Percentiles rank a stretch among this genome's conserved stretches.
Evolutionary conservation across 2,888 invertebrate species (phyloP).

Genomic region (Gnatocerus cornutus): DNA sequence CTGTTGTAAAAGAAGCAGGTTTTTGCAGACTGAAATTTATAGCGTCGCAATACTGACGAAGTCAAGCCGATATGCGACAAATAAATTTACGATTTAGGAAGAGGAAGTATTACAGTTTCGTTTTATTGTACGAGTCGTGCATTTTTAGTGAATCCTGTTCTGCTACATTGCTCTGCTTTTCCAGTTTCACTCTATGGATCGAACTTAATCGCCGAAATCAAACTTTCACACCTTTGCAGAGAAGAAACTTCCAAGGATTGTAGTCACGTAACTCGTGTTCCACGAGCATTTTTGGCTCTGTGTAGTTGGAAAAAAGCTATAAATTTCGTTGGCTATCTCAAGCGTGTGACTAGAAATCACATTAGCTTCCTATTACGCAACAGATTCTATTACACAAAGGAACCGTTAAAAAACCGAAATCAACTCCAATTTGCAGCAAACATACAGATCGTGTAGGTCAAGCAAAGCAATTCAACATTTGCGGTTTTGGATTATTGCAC

Average conservation of each 20-base stretch:
- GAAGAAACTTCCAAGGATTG: neutral
- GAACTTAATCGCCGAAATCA: conserved; percentile 33
- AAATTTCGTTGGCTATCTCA: conserved; percentile 27
- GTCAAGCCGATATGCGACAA: conserved; percentile 50
- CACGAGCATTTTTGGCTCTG: conserved; percentile 21
- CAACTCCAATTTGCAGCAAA: conserved; percentile 32
- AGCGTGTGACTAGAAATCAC: conserved; percentile 49
- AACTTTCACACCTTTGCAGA: conserved; percentile 28
- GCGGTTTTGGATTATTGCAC: conserved; percentile 39
- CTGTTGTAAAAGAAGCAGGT: conserved; percentile 27
- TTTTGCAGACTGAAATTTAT: conserved; percentile 50
- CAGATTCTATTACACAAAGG: conserved; percentile 38
- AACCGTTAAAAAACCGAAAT: conserved; percentile 39
- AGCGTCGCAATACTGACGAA: conserved; percentile 49
- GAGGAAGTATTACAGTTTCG: conserved; percentile 51
- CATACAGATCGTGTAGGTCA: conserved; percentile 31
- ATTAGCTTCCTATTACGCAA: conserved; percentile 51
- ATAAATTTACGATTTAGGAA: conserved; percentile 56
- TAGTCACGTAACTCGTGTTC: conserved; percentile 27
- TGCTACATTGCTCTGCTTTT: conserved; percentile 29
- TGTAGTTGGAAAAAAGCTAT: conserved; percentile 25
- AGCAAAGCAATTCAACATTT: conserved; percentile 23
- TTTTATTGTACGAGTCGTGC: conserved; percentile 37
- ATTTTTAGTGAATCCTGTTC: conserved; percentile 41
- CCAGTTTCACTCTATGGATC: conserved; percentile 31